A percentile compares a stretch with the other conserved stretches of the same genome.
phyloP scores from a whole-genome alignment of 2,797 vertebrate species.

The Rhadinocentrus ornatus region DNA sequence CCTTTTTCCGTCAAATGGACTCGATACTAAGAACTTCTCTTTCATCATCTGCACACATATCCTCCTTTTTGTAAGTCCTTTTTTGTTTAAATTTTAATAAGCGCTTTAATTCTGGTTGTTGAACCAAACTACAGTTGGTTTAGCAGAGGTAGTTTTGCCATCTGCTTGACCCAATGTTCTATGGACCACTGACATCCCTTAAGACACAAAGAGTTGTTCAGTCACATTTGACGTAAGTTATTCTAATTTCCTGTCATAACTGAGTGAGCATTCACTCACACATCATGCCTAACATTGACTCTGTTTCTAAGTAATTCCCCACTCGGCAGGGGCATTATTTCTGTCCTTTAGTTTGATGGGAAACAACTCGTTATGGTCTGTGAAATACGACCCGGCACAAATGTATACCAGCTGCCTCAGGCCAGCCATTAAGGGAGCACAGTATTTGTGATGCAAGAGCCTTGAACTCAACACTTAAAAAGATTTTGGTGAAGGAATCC shows the following conservation, averaged over 20 bases:
- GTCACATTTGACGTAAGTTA: slow-evolving; percentile 62
- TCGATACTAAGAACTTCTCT: slow-evolving; percentile 19
- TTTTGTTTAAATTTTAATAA: not conserved
- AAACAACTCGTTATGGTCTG: slow-evolving; percentile 38
- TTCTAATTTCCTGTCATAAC: slow-evolving; percentile 63
- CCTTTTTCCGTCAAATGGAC: slow-evolving; percentile 16
- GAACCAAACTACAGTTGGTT: slow-evolving; percentile 52
- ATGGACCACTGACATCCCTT: slow-evolving; percentile 62
- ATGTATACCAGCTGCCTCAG: slow-evolving; percentile 62
- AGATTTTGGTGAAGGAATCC: slow-evolving; percentile 38
- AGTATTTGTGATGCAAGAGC: slow-evolving; percentile 39
- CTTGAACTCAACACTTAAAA: slow-evolving; percentile 15
- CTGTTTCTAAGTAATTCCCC: slow-evolving; percentile 19
- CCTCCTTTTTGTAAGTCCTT: not conserved
- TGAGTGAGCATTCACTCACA: slow-evolving; percentile 45
- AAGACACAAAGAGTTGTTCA: slow-evolving; percentile 59
- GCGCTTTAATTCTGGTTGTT: slow-evolving; percentile 39
- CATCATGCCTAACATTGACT: not conserved
- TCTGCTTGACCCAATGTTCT: slow-evolving; percentile 57
- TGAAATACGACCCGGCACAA: slow-evolving; percentile 58
- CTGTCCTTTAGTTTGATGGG: slow-evolving; percentile 18
- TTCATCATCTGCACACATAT: not conserved
- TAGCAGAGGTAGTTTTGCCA: slow-evolving; percentile 65
- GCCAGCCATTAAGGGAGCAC: slow-evolving; percentile 20
- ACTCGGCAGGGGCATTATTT: slow-evolving; percentile 27